These are phyloP conservation scores for Drosophila algonquin DNA, from an alignment of 2,888 invertebrate species.

Conservation along the genomic window DNA sequence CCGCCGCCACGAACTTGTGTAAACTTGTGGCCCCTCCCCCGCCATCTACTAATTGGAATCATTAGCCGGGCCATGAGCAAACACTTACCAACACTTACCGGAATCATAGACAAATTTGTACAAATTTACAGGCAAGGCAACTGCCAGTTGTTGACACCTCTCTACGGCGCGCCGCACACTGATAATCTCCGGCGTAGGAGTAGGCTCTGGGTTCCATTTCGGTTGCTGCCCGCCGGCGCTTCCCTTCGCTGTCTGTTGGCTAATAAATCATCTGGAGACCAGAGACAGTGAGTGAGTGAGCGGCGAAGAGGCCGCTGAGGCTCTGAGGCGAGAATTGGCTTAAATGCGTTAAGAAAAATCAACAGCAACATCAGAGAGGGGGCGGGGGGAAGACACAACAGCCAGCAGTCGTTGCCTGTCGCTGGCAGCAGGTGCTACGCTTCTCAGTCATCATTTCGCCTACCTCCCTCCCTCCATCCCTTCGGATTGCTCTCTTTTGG, in stretches of 20 bases:
- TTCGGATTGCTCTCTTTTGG: neutral
- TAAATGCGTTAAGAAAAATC: constrained; percentile 77
- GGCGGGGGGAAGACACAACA: constrained; percentile 9
- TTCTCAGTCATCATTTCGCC: constrained; percentile 51
- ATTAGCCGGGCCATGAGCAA: constrained; percentile 56
- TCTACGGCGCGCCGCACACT: constrained; percentile 15
- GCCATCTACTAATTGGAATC: constrained; percentile 66
- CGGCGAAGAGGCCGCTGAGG: neutral
- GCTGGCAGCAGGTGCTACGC: constrained; percentile 71
- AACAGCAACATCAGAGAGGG: constrained; percentile 50
- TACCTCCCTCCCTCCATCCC: neutral
- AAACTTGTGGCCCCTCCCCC: constrained; percentile 35
- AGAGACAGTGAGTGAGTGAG: constrained; percentile 20
- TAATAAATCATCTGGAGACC: constrained; percentile 72
- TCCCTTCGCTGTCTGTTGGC: constrained; percentile 53
- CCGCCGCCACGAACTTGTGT: constrained; percentile 16
- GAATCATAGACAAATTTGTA: constrained; percentile 73
- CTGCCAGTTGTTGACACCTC: constrained; percentile 70
- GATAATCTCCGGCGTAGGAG: constrained; percentile 31
- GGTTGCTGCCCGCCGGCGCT: neutral
- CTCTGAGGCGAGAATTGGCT: constrained; percentile 72
- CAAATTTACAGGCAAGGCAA: constrained; percentile 56
- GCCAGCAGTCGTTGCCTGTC: constrained; percentile 34
- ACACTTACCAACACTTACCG: constrained; percentile 40
- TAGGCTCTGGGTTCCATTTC: constrained; percentile 6